Evolutionary conservation across 2,888 invertebrate genomes (phyloP), one percentile per base, ranked within the genome.

Genomic region (Stenoptilia bipunctidactyla): DNA sequence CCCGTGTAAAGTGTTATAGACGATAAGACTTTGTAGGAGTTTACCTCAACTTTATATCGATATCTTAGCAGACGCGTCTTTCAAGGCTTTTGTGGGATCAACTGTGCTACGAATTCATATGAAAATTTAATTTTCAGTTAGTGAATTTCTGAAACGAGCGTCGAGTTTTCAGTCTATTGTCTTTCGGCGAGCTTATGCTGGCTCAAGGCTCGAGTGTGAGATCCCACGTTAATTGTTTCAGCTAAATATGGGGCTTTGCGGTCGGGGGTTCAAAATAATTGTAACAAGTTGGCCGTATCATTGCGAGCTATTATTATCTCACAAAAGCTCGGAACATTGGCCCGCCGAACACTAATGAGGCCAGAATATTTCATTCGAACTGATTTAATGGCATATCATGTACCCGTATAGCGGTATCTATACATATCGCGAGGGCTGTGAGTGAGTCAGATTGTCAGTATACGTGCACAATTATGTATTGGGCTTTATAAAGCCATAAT

Each of bases 91-190:
- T 64, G 65, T 67, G 58, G 70, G 73, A 75, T 76, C 68, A 66
- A 62, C 58, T 61, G 56, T 55, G 58, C 66, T 58, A 61, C 50
- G 61, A 70, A 77, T 73, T 73, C 72, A 70, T 76, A 77, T 74
- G 76, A 79, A 80, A 75, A 77, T 77, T 79, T 67, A 79, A 79
- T 79, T 74, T 75, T 73, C 70, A 65, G 72, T 70, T 66, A 68
- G 69, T 67, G 69, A 72, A 71, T 68, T 69, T 70, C 71, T 63
- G 66, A 65, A 75, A 75, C 65, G 56, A 62, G 62, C 65, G 66
- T 53, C 42, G 67, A 72, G 71, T 62, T 66, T n/a, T n/a, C n/a
- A n/a, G n/a, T n/a, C 71, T 64, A 74, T 76, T 80, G 77, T 79
- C 66, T 74, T 61, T 58, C 58, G 60, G 52, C 50, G 55, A 56